phyloP scores from a whole-genome alignment of 2,797 vertebrate species.

The Leptatherina wallacei region DNA sequence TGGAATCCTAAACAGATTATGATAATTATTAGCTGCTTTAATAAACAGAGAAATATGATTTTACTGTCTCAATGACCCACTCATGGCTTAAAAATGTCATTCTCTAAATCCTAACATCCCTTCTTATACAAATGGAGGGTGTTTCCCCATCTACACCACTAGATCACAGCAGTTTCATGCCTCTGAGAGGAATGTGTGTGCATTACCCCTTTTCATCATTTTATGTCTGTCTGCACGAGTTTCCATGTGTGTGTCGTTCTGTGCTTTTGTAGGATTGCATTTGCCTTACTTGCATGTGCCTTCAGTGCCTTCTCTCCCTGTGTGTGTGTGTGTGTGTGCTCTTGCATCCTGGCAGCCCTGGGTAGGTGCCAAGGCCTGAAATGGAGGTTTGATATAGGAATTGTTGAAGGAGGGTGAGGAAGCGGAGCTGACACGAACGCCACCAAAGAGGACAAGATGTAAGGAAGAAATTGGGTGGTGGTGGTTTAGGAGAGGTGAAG shows the following conservation, averaged over 20 bases:
- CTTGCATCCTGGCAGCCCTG: slow-evolving; percentile 31
- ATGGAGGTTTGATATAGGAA: slow-evolving; percentile 71
- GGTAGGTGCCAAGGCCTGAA: slow-evolving; percentile 71
- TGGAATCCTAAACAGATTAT: slow-evolving; percentile 10
- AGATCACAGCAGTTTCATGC: slow-evolving; percentile 66
- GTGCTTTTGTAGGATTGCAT: slow-evolving; percentile 32
- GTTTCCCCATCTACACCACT: slow-evolving; percentile 68
- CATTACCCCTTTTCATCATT: slow-evolving; percentile 56
- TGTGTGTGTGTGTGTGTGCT: slow-evolving; percentile 22
- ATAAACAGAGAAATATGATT: slow-evolving; percentile 16
- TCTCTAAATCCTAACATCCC: slow-evolving; percentile 34
- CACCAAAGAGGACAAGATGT: slow-evolving; percentile 37
- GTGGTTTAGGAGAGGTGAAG: slow-evolving; percentile 3
- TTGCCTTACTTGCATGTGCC: slow-evolving; percentile 41
- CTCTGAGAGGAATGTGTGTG: slow-evolving; percentile 43
- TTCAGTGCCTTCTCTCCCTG: slow-evolving; percentile 10
- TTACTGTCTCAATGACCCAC: slow-evolving; percentile 12
- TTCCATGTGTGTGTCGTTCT: slow-evolving; percentile 40
- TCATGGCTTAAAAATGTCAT: slow-evolving; percentile 13
- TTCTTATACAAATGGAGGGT: slow-evolving; percentile 65
- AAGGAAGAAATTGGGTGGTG: slow-evolving; percentile 25
- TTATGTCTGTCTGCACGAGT: slow-evolving; percentile 54
- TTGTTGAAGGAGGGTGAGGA: slow-evolving; percentile 41
- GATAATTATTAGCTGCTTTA: not conserved
- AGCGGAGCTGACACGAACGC: slow-evolving; percentile 42